A percentile compares a stretch with the other conserved stretches of the same genome.
These are phyloP conservation scores for Lerista edwardsae DNA, from an alignment of 2,797 vertebrate species.

Conservation along the genomic window DNA sequence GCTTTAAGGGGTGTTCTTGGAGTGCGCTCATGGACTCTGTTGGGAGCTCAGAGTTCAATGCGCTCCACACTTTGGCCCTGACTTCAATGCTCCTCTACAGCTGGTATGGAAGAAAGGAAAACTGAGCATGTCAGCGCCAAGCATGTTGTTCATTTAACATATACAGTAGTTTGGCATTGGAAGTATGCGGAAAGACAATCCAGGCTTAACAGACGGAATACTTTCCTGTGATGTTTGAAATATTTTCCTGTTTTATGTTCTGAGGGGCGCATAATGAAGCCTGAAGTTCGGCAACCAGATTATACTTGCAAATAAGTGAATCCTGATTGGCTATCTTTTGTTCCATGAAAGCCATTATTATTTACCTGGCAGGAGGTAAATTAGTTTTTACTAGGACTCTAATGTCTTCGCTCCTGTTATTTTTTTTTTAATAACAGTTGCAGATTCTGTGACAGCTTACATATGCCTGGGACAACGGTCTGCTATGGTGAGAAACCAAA, in stretches of 20 bases:
- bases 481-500: neutral
- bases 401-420: neutral
- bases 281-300: slow-evolving; percentile 47
- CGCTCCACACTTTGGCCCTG: no score
- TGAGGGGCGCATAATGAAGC: slow-evolving; percentile 37
- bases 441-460: slow-evolving; percentile 13
- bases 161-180: slow-evolving; percentile 10
- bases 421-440: slow-evolving; percentile 34
- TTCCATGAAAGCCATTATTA: slow-evolving; percentile 20
- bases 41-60: no score
- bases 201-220: slow-evolving; percentile 2
- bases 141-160: neutral
- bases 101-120: no score
- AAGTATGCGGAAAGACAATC: slow-evolving; percentile 38
- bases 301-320: slow-evolving; percentile 36
- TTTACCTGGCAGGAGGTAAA: slow-evolving; percentile 40
- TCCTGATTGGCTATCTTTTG: slow-evolving; percentile 6
- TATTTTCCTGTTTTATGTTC: slow-evolving; percentile 50
- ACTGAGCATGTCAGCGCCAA: no score
- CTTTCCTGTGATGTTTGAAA: slow-evolving; percentile 44
- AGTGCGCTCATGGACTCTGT: no score
- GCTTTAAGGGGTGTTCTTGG: no score
- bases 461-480: neutral
- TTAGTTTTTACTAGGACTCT: neutral
- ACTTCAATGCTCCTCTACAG: no score